Percentiles rank a stretch among this genome's conserved stretches.
phyloP scores from a whole-genome alignment of 1,140 invertebrate species.

The Bombus haemorrhoidalis region DNA sequence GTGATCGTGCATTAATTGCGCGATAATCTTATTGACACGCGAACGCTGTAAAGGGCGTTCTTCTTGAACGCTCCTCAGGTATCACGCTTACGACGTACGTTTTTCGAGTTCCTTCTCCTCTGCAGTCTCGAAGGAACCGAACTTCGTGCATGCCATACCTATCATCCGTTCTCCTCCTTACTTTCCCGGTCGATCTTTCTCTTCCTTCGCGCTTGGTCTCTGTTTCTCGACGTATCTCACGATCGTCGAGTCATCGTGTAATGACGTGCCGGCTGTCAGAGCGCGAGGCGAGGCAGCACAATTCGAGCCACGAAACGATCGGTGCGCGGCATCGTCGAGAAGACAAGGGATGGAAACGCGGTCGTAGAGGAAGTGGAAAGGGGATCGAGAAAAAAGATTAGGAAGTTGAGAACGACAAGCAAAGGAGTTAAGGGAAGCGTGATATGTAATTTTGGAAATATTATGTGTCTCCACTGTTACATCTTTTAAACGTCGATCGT shows the following conservation, averaged over 20 bases:
- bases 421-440: background rate
- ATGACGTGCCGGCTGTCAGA: conserved; percentile 80
- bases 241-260: conserved; percentile 81
- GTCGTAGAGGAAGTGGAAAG: background rate
- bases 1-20: conserved; percentile 26
- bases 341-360: conserved; percentile 53
- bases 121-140: conserved; percentile 38
- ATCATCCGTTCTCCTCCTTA: conserved; percentile 44
- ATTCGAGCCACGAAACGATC: conserved; percentile 67
- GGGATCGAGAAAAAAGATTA: background rate
- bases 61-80: conserved; percentile 4
- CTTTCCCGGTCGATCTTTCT: conserved; percentile 39
- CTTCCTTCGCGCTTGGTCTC: conserved; percentile 42
- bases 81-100: conserved; percentile 30
- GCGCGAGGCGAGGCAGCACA: conserved; percentile 57
- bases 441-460: background rate
- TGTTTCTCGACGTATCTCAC: conserved; percentile 58
- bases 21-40: conserved; percentile 21
- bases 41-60: background rate
- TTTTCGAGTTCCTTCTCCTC: conserved; percentile 25
- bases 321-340: conserved; percentile 56
- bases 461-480: no score
- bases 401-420: background rate
- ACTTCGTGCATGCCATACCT: conserved; percentile 49
- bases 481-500: no score